Evolutionary conservation across 2,888 invertebrate species (phyloP).

Genomic region (Thysanoteuthis rhombus): DNA sequence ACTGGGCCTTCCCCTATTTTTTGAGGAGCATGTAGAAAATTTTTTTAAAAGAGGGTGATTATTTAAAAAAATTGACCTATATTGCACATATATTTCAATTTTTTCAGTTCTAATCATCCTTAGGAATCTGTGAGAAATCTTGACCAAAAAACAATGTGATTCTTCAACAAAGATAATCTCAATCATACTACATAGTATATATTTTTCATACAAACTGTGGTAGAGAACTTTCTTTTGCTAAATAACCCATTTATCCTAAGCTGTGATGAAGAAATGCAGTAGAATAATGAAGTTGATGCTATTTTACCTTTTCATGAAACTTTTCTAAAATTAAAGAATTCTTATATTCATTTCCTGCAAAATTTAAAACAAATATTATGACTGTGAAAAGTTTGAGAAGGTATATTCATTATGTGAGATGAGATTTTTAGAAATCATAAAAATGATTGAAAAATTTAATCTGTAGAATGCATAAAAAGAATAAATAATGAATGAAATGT

Average conservation of each 20-base stretch:
- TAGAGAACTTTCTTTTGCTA: background rate
- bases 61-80: background rate
- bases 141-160: too few relatives aligned
- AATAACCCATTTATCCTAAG: background rate
- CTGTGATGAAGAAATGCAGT: too few relatives aligned
- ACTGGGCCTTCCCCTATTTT: too few relatives aligned
- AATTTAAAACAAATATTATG: too few relatives aligned
- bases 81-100: background rate
- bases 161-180: too few relatives aligned
- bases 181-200: background rate
- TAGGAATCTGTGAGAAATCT: background rate
- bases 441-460: background rate
- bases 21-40: background rate
- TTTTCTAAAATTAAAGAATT: too few relatives aligned
- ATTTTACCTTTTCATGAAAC: too few relatives aligned
- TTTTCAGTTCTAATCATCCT: background rate
- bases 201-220: background rate
- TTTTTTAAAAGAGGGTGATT: background rate
- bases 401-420: too few relatives aligned
- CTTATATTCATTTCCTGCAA: too few relatives aligned
- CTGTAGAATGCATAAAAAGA: background rate
- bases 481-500: background rate
- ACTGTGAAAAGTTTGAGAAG: too few relatives aligned
- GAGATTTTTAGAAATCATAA: background rate
- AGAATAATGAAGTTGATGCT: too few relatives aligned